Evolutionary conservation across 2,888 invertebrate species (phyloP), one percentile per base, ranked within the genome.

Genomic region (Microctonus brassicae): DNA sequence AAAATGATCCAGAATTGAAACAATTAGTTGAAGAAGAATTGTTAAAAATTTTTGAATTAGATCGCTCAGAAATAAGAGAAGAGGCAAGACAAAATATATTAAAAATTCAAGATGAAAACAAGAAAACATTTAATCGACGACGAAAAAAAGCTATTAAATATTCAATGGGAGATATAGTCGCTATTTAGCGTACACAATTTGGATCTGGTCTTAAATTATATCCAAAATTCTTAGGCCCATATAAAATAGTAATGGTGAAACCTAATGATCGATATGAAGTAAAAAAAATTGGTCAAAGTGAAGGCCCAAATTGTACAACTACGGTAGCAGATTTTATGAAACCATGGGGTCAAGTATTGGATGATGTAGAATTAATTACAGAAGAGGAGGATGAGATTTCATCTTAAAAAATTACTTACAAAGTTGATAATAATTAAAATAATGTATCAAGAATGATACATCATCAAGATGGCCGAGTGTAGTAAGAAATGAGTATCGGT

Each of bases 151-250:
- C 61, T 17, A 61, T 5, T 17, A 29, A 36, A 22, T 61, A 61
- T 17, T 20, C 17, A 11, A 39, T n/a, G 4, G 61, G 61, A 7
- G 61, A 61, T 34, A 5, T 61, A 39, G 61, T 61, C 10, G 61
- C 61, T 7, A 61, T 61, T 17, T 9, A 61, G 24, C 13, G 61
- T 9, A 61, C 61, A 17, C 61, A 39, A 36, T 61, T 61, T 36
- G 39, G 39, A 36, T n/a, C 36, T 13, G 36, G 61, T 10, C 10
- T 61, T 2, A 36, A 61, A 22, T 7, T 17, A n/a, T 9, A 61
- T 17, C 10, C 20, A 1, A 61, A 61, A 61, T 61, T 61, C 20
- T 20, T 61, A 11, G 36, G 61, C 33, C 61, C 61, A 20, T 61
- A 36, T 39, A 34, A 10, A 7, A 22, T 61, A 22, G 36, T 36